Conservation (phyloP, 1,140 invertebrate genomes). For the Hetaerina americana region DNA sequence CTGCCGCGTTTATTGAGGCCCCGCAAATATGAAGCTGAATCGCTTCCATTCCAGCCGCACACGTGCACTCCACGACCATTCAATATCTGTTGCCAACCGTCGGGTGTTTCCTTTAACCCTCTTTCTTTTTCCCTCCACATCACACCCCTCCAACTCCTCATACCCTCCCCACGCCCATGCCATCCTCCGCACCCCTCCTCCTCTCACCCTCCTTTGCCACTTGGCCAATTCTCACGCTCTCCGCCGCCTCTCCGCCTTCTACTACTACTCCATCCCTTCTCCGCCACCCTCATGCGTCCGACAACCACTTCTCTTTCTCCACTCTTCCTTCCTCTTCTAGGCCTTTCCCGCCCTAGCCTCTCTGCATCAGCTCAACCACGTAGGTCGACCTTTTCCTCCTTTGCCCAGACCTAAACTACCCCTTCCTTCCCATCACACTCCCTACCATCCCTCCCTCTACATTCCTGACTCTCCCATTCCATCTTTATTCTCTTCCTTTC, state of each 20-base stretch:
- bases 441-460: no score
- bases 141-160: neutral
- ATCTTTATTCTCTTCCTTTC: no score
- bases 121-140: neutral
- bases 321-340: no score
- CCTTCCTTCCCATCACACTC: no score
- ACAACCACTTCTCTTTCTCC: conserved; percentile 7
- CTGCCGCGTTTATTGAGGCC: neutral
- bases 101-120: neutral
- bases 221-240: no score
- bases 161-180: conserved; percentile 7
- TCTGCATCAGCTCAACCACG: no score
- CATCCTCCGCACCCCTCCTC: neutral
- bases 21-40: neutral
- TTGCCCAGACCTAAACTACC: no score
- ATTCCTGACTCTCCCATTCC: no score
- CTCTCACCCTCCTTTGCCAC: conserved; percentile 16
- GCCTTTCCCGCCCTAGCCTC: no score
- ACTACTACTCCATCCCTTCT: neutral
- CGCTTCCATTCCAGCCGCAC: neutral
- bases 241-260: neutral
- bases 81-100: neutral
- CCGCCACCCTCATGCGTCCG: conserved; percentile 6
- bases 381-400: no score
- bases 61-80: neutral